Evolutionary conservation across 2,113 vertebrate species (phyloP).

Genomic region (human (Homo sapiens)): DNA sequence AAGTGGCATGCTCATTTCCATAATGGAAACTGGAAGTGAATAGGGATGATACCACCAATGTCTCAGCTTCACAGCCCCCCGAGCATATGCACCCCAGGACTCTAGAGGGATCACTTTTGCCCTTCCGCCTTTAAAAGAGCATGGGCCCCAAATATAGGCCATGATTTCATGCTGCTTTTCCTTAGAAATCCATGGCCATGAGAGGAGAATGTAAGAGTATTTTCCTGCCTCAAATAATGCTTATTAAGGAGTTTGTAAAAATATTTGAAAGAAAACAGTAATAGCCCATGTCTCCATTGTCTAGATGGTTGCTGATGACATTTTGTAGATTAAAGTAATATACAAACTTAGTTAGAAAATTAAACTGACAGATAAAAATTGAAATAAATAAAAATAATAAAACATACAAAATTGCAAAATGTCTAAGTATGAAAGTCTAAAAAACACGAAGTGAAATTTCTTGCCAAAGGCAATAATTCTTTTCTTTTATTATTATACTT

Average conservation of each 20-base stretch:
- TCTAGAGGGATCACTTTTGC: accelerated
- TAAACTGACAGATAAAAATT: neutral
- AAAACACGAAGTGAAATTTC: neutral
- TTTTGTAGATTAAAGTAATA: neutral
- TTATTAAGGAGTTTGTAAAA: neutral
- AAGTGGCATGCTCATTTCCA: neutral
- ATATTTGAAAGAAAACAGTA: neutral
- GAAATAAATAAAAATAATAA: neutral
- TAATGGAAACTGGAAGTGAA: neutral
- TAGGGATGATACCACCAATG: accelerated
- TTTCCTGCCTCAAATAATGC: neutral
- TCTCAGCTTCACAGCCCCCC: neutral
- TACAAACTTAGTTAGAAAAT: neutral
- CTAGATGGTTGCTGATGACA: neutral
- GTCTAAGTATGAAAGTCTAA: neutral
- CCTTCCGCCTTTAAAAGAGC: accelerated
- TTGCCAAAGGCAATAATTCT: neutral
- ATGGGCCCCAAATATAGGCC: neutral
- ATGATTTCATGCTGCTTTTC: neutral
- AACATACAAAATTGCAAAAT: neutral
- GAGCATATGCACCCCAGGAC: no score
- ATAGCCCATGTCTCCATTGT: neutral
- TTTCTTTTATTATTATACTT: neutral
- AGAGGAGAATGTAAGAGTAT: neutral
- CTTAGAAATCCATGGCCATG: neutral